Conservation (phyloP, 2,888 invertebrate genomes). For the Drosophila trichaetosa region DNA sequence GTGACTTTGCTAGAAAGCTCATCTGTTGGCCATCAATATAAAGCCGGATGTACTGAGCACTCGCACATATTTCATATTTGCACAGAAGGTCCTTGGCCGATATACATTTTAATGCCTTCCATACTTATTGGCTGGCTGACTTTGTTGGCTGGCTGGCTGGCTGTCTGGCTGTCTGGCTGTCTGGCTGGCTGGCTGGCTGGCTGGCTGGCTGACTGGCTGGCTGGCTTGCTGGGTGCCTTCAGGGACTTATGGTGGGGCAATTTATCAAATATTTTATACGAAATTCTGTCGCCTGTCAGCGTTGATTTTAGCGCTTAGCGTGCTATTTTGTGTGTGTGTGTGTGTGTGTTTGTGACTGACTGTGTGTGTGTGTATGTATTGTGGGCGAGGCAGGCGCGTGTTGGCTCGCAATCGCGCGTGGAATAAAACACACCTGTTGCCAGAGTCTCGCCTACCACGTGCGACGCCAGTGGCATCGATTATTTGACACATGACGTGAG, state of each 20-base stretch:
- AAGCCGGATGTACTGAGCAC: conserved; percentile 23
- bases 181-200: conserved; percentile 9
- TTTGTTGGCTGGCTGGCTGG: conserved; percentile 12
- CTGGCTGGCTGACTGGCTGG: conserved; percentile 1
- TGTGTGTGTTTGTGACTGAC: background rate
- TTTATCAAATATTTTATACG: conserved; percentile 68
- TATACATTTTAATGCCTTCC: conserved; percentile 21
- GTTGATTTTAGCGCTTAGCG: conserved; percentile 75
- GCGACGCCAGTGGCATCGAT: conserved; percentile 36
- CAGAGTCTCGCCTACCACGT: conserved; percentile 31
- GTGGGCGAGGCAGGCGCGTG: conserved; percentile 33
- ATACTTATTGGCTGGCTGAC: conserved; percentile 14
- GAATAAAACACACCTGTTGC: conserved; percentile 77
- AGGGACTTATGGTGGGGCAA: conserved; percentile 43
- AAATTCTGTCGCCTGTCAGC: conserved; percentile 70
- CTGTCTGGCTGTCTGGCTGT: conserved; percentile 10
- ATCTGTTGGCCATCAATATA: conserved; percentile 35
- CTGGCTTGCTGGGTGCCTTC: conserved; percentile 15
- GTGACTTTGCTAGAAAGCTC: conserved; percentile 14
- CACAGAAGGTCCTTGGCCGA: conserved; percentile 26
- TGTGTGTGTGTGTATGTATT: background rate
- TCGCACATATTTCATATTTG: conserved; percentile 39
- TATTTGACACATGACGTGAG: conserved; percentile 36
- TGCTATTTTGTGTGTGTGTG: conserved; percentile 6
- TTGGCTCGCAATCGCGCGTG: conserved; percentile 43